phyloP scores from a whole-genome alignment of 2,113 vertebrate species.

The Sus scrofa region DNA sequence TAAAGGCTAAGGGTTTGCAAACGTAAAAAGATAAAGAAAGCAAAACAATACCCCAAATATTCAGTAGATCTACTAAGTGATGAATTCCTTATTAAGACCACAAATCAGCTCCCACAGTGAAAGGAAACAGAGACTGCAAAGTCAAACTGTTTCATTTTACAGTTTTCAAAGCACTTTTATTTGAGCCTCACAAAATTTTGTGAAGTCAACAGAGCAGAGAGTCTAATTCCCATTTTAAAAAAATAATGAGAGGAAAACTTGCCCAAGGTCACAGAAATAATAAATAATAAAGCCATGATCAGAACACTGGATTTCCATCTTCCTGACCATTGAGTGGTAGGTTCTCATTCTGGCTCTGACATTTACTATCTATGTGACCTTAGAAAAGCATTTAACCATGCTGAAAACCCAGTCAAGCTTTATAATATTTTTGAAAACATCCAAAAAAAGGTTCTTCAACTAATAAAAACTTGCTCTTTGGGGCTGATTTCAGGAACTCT shows the following conservation, averaged over 20 bases:
- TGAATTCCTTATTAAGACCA: not conserved
- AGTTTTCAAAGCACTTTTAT: conserved; percentile 19
- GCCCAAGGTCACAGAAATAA: not conserved
- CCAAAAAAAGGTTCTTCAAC: not conserved
- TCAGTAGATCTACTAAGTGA: not conserved
- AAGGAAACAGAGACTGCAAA: not conserved
- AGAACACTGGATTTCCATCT: not conserved
- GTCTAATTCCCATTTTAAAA: conserved; percentile 28
- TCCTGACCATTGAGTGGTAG: not conserved
- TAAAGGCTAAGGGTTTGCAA: not conserved
- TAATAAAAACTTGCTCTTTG: not conserved
- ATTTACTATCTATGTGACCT: not conserved
- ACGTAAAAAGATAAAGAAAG: not conserved
- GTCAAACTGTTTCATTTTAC: not conserved
- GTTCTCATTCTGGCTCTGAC: not conserved
- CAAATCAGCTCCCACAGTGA: not conserved
- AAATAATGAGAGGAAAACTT: conserved; percentile 33
- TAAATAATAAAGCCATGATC: conserved; percentile 41
- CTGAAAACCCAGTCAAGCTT: conserved; percentile 29
- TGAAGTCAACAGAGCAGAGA: not conserved
- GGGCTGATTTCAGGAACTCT: not conserved
- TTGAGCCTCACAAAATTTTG: not conserved
- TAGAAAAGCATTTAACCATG: not conserved
- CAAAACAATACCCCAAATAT: not conserved
- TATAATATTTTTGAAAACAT: not conserved